Base-by-base conservation (phyloP, 2,113 vertebrate species). In the Pelecanus crispus region DNA sequence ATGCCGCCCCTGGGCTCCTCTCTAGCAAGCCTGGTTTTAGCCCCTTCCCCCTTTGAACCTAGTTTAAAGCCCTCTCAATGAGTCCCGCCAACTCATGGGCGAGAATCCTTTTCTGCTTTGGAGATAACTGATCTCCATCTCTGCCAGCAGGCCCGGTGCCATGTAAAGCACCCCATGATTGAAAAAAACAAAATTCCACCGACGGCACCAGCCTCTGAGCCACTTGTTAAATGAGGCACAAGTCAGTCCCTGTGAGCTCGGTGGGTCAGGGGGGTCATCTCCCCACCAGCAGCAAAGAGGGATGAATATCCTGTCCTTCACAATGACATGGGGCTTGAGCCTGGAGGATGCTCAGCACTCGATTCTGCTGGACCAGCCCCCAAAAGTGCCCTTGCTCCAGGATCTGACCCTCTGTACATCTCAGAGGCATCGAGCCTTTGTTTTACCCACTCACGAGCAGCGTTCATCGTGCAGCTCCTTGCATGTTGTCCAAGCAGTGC, bases 331-430 rank as follows among this genome's bases (percentile, higher is more conserved):
- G 29, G 21, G 14, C 38, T 38, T 34, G 85, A 81, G 38, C 63
- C 73, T 15, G 20, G 17, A n/a, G 55, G 81, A 50, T 70, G 88
- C 81, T 91, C 47, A 79, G 56, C 73, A 18, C 66, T 29, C 2
- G 2, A 22, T 28, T 7, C 52, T 36, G 10, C 85, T 70, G 38
- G 56, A 34, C 19, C 34, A 58, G 25, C 42, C 31, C 52, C 3
- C 14, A 29, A 36, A 38, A 17, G 28, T n/a, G 66, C 29, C 70
- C 26, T 42, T 0, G 0, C 50, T 26, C 38, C 49, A 65, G 67
- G 63, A 72, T 63, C 34, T 0, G 0, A n/a, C 58, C 17, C 44
- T 55, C 44, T 36, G 49, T 22, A 14, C 40, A 32, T 68, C 68
- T 87, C 45, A 56, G 50, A 52, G 55, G 28, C 16, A 32, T 28